Evolutionary conservation across 2,113 vertebrate species (phyloP).

Genomic region (Phalacrocorax brasilianus): DNA sequence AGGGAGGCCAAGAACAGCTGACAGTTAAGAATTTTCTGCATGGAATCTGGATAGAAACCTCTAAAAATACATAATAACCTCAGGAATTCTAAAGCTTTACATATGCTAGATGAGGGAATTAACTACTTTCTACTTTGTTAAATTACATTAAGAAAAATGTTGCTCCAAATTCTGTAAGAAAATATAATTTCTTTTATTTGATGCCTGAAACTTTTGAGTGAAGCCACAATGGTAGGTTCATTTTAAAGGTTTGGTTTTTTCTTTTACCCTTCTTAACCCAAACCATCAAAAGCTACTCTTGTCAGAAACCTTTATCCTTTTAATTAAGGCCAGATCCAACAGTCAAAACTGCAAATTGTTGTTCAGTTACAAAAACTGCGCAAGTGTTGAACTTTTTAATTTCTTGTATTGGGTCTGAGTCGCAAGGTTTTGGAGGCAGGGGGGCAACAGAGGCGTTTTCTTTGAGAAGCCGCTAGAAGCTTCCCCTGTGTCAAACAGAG

Average conservation of each 20-base stretch:
- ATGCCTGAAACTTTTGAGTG: neutral
- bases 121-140: neutral
- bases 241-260: neutral
- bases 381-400: constrained; percentile 1
- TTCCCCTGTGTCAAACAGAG: neutral
- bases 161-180: neutral
- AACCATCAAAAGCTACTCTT: neutral
- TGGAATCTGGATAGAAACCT: neutral
- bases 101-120: neutral
- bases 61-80: neutral
- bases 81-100: neutral
- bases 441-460: neutral
- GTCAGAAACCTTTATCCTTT: neutral
- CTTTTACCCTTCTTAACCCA: neutral
- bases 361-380: neutral
- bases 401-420: neutral
- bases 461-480: neutral
- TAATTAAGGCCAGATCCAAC: neutral
- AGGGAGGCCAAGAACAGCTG: neutral
- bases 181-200: neutral
- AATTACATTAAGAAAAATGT: neutral
- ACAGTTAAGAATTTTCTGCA: neutral
- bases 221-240: neutral
- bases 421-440: neutral
- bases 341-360: neutral